Evolutionary conservation across 2,888 invertebrate species (phyloP).

Genomic region (Ornithoptera alexandrae): DNA sequence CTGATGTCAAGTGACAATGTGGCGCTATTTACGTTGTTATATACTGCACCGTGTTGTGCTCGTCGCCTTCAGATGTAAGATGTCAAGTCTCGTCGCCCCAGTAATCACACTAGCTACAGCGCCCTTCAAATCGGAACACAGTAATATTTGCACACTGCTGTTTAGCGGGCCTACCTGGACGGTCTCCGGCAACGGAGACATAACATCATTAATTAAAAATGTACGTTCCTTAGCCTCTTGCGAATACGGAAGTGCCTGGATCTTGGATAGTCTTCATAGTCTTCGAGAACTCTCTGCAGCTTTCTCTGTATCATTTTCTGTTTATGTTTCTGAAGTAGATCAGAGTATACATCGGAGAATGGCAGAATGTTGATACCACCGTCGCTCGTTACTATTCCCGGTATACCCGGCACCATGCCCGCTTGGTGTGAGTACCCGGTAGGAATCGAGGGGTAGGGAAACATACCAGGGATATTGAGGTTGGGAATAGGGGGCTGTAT

Average conservation of each 20-base stretch:
- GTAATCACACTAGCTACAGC: no score
- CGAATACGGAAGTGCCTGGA: slow-evolving; percentile 29
- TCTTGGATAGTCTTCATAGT: slow-evolving; percentile 42
- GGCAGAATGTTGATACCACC: slow-evolving; percentile 69
- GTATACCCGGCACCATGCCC: slow-evolving; percentile 60
- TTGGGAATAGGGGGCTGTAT: slow-evolving; percentile 19
- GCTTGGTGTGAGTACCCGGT: slow-evolving; percentile 34
- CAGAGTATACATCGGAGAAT: slow-evolving; percentile 64
- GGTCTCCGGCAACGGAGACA: no score
- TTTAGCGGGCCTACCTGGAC: no score
- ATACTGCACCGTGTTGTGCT: no score
- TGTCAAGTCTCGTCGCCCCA: no score
- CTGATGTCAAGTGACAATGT: no score
- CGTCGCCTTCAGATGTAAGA: no score
- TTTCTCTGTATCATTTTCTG: slow-evolving; percentile 53
- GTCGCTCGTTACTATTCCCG: slow-evolving; percentile 54
- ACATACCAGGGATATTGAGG: slow-evolving; percentile 12
- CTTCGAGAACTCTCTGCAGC: slow-evolving; percentile 45
- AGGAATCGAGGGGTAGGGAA: slow-evolving; percentile 34
- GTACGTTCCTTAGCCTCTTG: slow-evolving; percentile 18
- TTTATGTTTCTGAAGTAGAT: slow-evolving; percentile 59
- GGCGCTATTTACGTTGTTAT: no score
- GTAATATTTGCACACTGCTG: no score
- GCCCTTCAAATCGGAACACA: no score
- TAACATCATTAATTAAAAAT: not conserved